Base-by-base conservation (phyloP, 2,113 vertebrate species). In the Thymallus thymallus region DNA sequence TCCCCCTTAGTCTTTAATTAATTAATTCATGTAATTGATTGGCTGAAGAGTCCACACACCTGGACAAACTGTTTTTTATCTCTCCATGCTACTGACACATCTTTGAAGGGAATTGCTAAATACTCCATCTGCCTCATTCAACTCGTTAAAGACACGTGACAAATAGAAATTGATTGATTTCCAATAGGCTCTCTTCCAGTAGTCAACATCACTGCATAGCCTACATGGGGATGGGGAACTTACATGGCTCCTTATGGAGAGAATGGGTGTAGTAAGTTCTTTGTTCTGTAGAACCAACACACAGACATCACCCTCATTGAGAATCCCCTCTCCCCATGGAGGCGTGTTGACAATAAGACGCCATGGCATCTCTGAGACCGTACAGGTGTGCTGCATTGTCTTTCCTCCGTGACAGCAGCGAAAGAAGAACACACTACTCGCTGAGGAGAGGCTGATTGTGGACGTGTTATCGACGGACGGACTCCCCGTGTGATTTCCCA, bases 361-460 rank as follows among this genome's bases (percentile, higher is more conserved):
- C n/a, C n/a, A n/a, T 85, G 90, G 87, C 87, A 87, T 86, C 88
- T 86, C 79, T 6, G 80, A 69, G 88, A 88, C 78, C 87, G 85
- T 83, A 89, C 90, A 90, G 91, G 89, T 91, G 90, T 80, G 85
- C 76, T 80, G 85, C 87, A 89, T 89, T 86, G 88, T 92, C 87
- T 90, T 87, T 82, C 82, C 86, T 84, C 81, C 84, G 83, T 90
- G 91, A 91, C 91, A 87, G 89, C 77, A 79, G 82, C 85, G 87
- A 89, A 89, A 91, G 85, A 87, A 83, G 86, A 89, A 88, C 89
- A 86, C 76, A 86, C 85, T 89, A 79, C 86, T 92, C 91, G 89
- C 90, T 88, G 88, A 87, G 89, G 88, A 82, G 81, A 87, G 86
- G 84, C 90, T 92, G 92, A 93, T 93, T 94, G 90, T 87, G 87